Conservation (phyloP, 92 coral and sea anemone genomes). For the Pocillopora grandis region DNA sequence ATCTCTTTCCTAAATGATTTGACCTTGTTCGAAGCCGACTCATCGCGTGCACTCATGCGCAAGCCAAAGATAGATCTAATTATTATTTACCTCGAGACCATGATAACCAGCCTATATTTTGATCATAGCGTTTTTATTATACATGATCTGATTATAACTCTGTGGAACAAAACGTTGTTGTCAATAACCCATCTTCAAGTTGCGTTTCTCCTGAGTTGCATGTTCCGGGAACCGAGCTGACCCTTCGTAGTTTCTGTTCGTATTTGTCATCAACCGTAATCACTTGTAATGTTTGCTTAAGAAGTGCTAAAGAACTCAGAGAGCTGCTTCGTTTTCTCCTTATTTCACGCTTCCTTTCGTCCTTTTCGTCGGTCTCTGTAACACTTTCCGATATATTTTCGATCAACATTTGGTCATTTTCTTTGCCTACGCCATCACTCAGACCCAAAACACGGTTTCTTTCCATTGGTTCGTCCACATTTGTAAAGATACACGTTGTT, state of each 20-base stretch:
- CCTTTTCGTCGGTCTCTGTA: background rate
- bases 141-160: constrained; percentile 10
- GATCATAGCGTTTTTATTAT: background rate
- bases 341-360: background rate
- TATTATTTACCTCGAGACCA: background rate
- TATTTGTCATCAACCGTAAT: background rate
- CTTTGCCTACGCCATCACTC: background rate
- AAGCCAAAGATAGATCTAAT: background rate
- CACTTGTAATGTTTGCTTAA: background rate
- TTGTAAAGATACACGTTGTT: background rate
- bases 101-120: background rate
- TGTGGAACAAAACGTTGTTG: constrained; percentile 44
- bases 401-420: background rate
- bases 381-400: background rate
- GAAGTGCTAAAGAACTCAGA: background rate
- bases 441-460: background rate
- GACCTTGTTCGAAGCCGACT: background rate
- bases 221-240: constrained; percentile 17
- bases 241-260: constrained; percentile 14
- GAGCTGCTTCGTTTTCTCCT: constrained; percentile 39
- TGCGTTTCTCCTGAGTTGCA: constrained; percentile 10
- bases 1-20: background rate
- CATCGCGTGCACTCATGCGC: background rate
- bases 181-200: constrained; percentile 33
- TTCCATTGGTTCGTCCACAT: background rate